These are phyloP conservation scores for Scaptodrosophila lebanonensis DNA, from an alignment of 1,140 invertebrate species.

Conservation along the genomic window DNA sequence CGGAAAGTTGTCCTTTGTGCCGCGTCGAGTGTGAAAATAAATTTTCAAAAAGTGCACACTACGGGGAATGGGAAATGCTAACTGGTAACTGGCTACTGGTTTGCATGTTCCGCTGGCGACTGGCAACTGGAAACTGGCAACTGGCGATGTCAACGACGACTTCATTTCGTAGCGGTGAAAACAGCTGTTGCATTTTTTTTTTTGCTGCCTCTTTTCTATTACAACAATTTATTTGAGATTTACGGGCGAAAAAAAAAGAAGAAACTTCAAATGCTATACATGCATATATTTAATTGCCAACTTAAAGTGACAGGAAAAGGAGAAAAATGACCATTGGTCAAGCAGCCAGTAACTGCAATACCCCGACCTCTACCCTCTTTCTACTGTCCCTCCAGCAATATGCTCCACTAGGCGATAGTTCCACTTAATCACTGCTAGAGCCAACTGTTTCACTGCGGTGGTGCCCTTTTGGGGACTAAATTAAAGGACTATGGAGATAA, in stretches of 20 bases:
- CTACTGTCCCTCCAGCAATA: slow-evolving; percentile 41
- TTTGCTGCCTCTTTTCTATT: slow-evolving; percentile 38
- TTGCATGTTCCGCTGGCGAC: slow-evolving; percentile 44
- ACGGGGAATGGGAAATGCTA: slow-evolving; percentile 39
- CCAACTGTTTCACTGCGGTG: too few species aligned
- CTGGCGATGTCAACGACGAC: too few species aligned
- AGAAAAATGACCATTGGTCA: slow-evolving; percentile 55
- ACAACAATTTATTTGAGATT: slow-evolving; percentile 54
- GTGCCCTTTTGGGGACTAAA: too few species aligned
- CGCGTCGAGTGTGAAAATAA: slow-evolving; percentile 66
- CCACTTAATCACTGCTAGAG: slow-evolving; percentile 64
- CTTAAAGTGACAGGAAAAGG: slow-evolving; percentile 60
- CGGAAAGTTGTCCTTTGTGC: slow-evolving; percentile 60
- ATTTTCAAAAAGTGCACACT: slow-evolving; percentile 53
- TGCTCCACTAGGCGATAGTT: slow-evolving; percentile 29
- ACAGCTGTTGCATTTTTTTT: slow-evolving; percentile 65
- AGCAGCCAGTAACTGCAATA: slow-evolving; percentile 13
- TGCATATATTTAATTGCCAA: slow-evolving; percentile 72
- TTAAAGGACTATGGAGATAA: too few species aligned
- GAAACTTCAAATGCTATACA: slow-evolving; percentile 10
- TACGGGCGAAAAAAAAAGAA: slow-evolving; percentile 21
- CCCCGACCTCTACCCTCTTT: slow-evolving; percentile 4
- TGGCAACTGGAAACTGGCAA: slow-evolving; percentile 4
- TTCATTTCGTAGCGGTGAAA: slow-evolving; percentile 29
- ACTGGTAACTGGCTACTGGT: slow-evolving; percentile 42